Evolutionary conservation across 2,888 invertebrate genomes (phyloP).

Genomic region (Drosophila percnosoma): DNA sequence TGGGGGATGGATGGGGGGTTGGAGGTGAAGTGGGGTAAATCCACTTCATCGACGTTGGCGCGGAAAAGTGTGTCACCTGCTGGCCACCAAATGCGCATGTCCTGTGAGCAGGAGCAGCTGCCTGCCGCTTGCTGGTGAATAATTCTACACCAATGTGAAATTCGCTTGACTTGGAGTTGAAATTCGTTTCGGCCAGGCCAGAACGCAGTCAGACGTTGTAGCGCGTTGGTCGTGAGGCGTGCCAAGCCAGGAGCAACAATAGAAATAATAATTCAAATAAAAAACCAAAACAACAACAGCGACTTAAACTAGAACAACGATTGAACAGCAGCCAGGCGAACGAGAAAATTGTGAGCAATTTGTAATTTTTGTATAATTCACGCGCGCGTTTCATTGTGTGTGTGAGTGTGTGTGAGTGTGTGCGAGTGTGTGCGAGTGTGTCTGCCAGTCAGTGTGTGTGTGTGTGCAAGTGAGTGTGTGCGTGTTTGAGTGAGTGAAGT

Average conservation of each 20-base stretch:
- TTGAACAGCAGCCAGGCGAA: conserved; percentile 58
- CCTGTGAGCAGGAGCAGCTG: conserved; percentile 52
- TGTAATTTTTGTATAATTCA: conserved; percentile 67
- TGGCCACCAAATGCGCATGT: conserved; percentile 61
- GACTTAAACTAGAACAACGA: conserved; percentile 45
- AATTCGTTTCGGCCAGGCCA: conserved; percentile 52
- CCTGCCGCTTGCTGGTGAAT: conserved; percentile 55
- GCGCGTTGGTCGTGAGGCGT: conserved; percentile 78
- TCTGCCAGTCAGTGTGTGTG: conserved; percentile 27
- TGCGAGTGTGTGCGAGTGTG: conserved; percentile 27
- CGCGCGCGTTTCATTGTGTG: conserved; percentile 55
- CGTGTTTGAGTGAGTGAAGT: conserved; percentile 61
- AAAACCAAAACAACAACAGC: conserved; percentile 15
- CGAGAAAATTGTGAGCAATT: conserved; percentile 77
- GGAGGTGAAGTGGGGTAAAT: conserved; percentile 15
- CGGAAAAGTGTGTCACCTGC: conserved; percentile 79
- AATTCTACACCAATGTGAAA: conserved; percentile 38
- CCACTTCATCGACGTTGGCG: conserved; percentile 68
- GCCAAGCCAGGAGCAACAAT: conserved; percentile 32
- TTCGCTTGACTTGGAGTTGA: conserved; percentile 24
- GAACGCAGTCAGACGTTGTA: conserved; percentile 81
- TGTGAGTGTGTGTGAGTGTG: conserved; percentile 3
- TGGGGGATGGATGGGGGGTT: not conserved
- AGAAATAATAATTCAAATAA: conserved; percentile 21
- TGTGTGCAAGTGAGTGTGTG: conserved; percentile 30